Percentiles rank a stretch among this genome's conserved stretches.
Evolutionary conservation across 2,113 vertebrate genomes (phyloP).

Genomic region (Gymnorhina tibicen): DNA sequence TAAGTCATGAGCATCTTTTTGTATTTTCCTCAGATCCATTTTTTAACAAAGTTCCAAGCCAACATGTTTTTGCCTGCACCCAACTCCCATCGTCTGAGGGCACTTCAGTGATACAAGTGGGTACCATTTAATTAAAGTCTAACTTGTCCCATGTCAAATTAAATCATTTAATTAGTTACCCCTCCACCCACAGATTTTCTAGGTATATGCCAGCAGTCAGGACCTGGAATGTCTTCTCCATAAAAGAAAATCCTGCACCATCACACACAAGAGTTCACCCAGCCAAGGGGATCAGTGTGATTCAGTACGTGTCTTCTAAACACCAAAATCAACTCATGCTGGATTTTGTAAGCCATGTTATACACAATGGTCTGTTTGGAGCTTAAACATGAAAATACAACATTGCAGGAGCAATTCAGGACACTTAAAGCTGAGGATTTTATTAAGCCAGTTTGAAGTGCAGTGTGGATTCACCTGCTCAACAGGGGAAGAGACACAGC

Average conservation of each 20-base stretch:
- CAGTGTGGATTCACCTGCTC: not conserved
- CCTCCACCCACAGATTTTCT: not conserved
- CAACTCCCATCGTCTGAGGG: not conserved
- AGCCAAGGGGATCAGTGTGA: not conserved
- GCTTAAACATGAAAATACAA: not conserved
- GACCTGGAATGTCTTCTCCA: not conserved
- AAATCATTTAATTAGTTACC: not conserved
- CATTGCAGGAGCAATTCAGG: not conserved
- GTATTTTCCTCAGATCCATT: not conserved
- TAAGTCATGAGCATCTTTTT: not conserved
- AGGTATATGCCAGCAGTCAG: not conserved
- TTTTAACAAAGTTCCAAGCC: not conserved
- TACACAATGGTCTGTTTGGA: not conserved
- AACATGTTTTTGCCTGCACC: not conserved
- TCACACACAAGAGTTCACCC: not conserved
- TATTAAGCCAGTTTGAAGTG: not conserved
- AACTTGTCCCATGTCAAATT: not conserved
- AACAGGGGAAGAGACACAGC: not conserved
- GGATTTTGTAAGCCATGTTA: not conserved
- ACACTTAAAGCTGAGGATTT: not conserved
- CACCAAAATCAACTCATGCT: not conserved
- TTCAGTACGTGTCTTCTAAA: not conserved
- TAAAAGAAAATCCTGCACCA: not conserved
- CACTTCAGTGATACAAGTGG: not conserved
- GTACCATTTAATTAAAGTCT: not conserved